Percentiles rank a stretch among this genome's conserved stretches.
These are phyloP conservation scores for Bombus difficillimus DNA, from an alignment of 1,140 invertebrate species.

Conservation along the genomic window DNA sequence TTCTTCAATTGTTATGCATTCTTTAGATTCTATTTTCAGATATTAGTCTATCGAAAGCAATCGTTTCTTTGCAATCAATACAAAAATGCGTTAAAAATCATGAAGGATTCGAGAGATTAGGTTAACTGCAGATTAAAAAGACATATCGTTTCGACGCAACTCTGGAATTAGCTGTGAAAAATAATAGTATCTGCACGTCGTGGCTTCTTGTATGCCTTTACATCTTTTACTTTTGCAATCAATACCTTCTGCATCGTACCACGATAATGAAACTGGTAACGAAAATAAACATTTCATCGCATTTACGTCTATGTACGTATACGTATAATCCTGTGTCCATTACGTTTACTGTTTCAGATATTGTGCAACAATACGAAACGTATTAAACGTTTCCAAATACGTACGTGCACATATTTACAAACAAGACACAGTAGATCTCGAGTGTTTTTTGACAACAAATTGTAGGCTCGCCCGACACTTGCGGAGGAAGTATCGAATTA, in stretches of 20 bases:
- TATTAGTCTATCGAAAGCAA: not conserved
- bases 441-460: not conserved
- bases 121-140: not conserved
- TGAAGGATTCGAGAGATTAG: not conserved
- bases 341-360: not conserved
- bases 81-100: not conserved
- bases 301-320: not conserved
- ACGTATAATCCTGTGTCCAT: not conserved
- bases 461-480: not conserved
- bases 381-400: not conserved
- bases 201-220: not conserved
- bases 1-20: not conserved
- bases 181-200: conserved; percentile 16
- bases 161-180: not conserved
- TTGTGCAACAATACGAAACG: not conserved
- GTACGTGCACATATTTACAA: not conserved
- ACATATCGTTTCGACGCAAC: not conserved
- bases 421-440: not conserved
- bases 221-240: not conserved
- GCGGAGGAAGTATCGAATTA: not conserved
- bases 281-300: not conserved
- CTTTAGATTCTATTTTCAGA: not conserved
- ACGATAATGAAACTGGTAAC: not conserved
- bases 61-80: not conserved
- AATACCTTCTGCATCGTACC: not conserved